Evolutionary conservation across 37 sponge, comb jelly and placozoan species (phyloP).

Genomic region (Aplysina aerophoba): DNA sequence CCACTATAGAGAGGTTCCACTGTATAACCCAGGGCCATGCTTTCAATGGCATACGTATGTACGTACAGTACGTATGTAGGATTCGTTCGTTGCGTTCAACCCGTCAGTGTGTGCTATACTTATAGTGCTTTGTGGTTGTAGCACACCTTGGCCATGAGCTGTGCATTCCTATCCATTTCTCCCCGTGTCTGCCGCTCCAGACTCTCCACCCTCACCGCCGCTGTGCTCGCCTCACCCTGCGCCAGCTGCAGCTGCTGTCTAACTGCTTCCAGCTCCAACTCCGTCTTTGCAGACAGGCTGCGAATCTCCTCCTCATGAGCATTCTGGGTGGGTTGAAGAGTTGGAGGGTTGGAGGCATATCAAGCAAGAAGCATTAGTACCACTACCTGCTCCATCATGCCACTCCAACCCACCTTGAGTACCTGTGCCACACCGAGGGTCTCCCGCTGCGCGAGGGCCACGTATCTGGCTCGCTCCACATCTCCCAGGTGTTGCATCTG

Average conservation of each 20-base stretch:
- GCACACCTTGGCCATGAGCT: constrained; percentile 33
- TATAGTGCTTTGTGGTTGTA: too few species aligned
- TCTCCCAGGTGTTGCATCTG: constrained; percentile 51
- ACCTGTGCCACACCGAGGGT: constrained; percentile 63
- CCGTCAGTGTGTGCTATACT: too few species aligned
- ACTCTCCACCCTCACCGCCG: constrained; percentile 25
- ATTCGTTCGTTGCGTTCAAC: too few species aligned
- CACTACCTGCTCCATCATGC: too few species aligned
- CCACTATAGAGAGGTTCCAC: too few species aligned
- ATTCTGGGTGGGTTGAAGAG: neutral
- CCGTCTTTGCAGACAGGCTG: neutral
- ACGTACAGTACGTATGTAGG: too few species aligned
- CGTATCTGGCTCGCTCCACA: constrained; percentile 53
- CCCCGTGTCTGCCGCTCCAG: constrained; percentile 1
- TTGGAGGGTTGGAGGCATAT: neutral
- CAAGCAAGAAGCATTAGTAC: too few species aligned
- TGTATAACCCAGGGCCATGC: too few species aligned
- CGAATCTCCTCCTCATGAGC: constrained; percentile 18
- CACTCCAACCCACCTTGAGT: constrained; percentile 30
- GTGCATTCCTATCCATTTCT: neutral
- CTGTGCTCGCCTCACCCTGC: constrained; percentile 14
- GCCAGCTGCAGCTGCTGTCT: constrained; percentile 26
- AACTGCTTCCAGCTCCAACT: neutral
- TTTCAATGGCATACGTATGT: too few species aligned
- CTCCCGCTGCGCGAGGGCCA: constrained; percentile 68